Conservation (phyloP, 2,888 invertebrate genomes). For the Spilosoma lubricipeda region DNA sequence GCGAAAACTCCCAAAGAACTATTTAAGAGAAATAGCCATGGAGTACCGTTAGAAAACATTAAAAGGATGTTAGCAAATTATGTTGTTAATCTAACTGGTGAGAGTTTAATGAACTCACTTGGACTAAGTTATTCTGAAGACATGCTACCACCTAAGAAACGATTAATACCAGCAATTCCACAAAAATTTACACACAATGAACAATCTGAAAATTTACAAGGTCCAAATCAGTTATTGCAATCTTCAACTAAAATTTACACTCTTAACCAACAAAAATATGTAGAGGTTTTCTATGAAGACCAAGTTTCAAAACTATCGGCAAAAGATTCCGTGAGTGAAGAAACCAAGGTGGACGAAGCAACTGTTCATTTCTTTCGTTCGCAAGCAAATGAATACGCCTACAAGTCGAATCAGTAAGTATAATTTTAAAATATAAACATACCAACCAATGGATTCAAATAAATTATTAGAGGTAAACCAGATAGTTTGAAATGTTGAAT, state of each 20-base stretch:
- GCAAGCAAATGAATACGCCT: no score
- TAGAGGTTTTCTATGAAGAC: no score
- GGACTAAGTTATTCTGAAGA: slow-evolving; percentile 72
- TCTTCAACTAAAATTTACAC: background rate
- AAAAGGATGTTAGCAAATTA: slow-evolving; percentile 88
- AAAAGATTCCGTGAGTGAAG: no score
- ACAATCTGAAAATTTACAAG: background rate
- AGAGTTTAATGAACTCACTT: slow-evolving; percentile 71
- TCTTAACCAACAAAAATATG: no score
- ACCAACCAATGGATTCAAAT: no score
- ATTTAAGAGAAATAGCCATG: slow-evolving; percentile 88
- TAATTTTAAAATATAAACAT: no score
- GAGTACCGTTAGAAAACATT: slow-evolving; percentile 88
- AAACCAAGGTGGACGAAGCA: no score
- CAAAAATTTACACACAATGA: slow-evolving; percentile 20
- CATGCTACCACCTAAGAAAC: slow-evolving; percentile 79
- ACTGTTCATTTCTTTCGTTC: no score
- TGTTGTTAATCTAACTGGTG: slow-evolving; percentile 78
- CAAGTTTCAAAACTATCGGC: no score
- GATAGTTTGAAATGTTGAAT: no score
- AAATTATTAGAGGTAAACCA: no score
- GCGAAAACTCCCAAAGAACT: slow-evolving; percentile 85
- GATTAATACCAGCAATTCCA: slow-evolving; percentile 65
- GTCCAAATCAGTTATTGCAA: background rate
- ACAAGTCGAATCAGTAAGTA: no score